Base-by-base conservation (phyloP, 2,888 invertebrate genomes). In the Drosophila mettleri region DNA sequence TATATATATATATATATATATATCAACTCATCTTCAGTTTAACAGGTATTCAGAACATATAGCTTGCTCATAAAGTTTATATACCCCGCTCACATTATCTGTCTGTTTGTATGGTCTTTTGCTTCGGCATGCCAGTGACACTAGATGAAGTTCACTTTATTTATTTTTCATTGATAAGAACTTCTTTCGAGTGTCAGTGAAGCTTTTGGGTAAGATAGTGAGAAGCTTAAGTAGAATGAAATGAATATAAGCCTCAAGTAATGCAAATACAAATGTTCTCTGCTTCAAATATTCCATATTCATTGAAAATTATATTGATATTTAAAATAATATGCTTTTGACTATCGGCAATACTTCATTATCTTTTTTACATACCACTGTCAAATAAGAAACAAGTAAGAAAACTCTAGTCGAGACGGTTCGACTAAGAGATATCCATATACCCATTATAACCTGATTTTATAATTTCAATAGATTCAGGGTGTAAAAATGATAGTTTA, bases 21-120 rank as follows among this genome's bases (percentile, higher is more conserved):
- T 45, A 16, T 45, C 4, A n/a, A 9, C 43, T 64, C 60, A 74
- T 63, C 46, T 49, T 46, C 20, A 14, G 22, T 27, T 9, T 45
- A 45, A n/a, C 46, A 36, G 34, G 16, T 22, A 46, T 36, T 39
- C 31, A 61, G 41, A 73, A 71, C 41, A 41, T 74, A 33, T 39
- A 36, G 43, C 24, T 54, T 52, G 36, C 22, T 33, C 22, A 33
- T 33, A 45, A 45, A 45, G 16, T 27, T 20, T 38, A 36, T 49
- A 43, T 43, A 54, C 54, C 43, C 53, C 22, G 29, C 29, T 29
- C 9, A 9, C 10, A 12, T 20, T 31, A 7, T 10, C 1, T 29
- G 18, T 2, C 8, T 18, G 18, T 18, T 38, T 3, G 9, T 18
- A 38, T 38, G 18, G 4, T 9, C 3, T 1, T 18, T 38, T 5